Evolutionary conservation across 2,888 invertebrate species (phyloP).

Genomic region (Latheticus oryzae): DNA sequence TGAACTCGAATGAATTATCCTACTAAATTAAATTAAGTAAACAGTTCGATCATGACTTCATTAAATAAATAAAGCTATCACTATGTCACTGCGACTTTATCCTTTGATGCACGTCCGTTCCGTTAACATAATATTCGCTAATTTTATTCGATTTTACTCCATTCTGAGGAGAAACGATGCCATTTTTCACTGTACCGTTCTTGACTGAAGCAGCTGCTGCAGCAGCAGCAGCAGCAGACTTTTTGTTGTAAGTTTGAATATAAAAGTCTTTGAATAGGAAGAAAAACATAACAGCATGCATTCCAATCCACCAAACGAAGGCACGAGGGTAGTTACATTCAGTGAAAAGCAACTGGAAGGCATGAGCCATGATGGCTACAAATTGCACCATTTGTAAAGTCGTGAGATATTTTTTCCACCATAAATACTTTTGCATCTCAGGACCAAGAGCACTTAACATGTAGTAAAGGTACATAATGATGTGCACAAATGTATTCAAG

Average conservation of each 20-base stretch:
- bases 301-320: conserved; percentile 96
- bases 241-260: conserved; percentile 78
- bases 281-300: conserved; percentile 96
- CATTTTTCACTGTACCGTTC: conserved; percentile 45
- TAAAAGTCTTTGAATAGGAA: conserved; percentile 96
- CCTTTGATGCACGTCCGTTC: conserved; percentile 59
- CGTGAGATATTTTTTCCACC: conserved; percentile 97
- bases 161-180: conserved; percentile 29
- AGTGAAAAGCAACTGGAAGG: conserved; percentile 90
- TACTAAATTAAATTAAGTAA: conserved; percentile 42
- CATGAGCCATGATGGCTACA: conserved; percentile 89
- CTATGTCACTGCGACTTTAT: conserved; percentile 57
- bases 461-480: conserved; percentile 96
- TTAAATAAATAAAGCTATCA: conserved; percentile 36
- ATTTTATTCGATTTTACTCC: conserved; percentile 55
- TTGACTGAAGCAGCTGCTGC: conserved; percentile 42
- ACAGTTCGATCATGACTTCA: conserved; percentile 38
- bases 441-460: conserved; percentile 93
- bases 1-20: conserved; percentile 34
- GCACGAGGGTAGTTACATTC: conserved; percentile 93
- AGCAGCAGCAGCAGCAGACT: conserved; percentile 42
- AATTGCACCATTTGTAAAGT: conserved; percentile 95
- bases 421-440: conserved; percentile 84
- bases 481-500: conserved; percentile 96
- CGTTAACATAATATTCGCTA: conserved; percentile 69